These are phyloP conservation scores for Autographa gamma DNA, from an alignment of 2,888 invertebrate genomes.

Conservation along the genomic window DNA sequence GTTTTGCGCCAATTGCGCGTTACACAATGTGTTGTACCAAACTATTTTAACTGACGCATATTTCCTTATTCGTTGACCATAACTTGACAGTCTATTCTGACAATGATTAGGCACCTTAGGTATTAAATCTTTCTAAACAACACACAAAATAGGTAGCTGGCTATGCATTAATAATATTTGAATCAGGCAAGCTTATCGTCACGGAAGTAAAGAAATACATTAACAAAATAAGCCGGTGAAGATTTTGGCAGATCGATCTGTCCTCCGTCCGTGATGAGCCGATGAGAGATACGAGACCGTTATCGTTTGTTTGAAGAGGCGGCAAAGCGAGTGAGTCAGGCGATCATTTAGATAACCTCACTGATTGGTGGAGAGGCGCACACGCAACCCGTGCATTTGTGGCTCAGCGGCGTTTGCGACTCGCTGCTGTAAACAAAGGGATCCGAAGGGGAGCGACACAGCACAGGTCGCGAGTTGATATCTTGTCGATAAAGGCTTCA, in stretches of 20 bases:
- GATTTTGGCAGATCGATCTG: constrained; percentile 23
- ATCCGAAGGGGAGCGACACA: background rate
- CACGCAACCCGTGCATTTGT: constrained; percentile 39
- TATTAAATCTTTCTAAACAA: too few species aligned
- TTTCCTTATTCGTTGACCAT: too few species aligned
- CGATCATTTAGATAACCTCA: constrained; percentile 37
- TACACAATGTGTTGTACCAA: background rate
- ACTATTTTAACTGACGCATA: too few species aligned
- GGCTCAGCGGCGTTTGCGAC: constrained; percentile 3
- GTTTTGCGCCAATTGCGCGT: background rate
- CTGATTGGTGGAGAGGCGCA: constrained; percentile 24
- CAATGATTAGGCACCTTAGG: too few species aligned
- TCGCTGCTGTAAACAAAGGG: constrained; percentile 9
- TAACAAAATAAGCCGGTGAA: constrained; percentile 7
- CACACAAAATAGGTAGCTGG: too few species aligned
- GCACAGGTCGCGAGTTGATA: too few species aligned
- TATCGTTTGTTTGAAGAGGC: constrained; percentile 32
- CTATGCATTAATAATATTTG: background rate
- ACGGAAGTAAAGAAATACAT: constrained; percentile 1
- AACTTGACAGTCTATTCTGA: too few species aligned
- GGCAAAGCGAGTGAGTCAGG: constrained; percentile 35
- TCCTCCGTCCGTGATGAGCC: constrained; percentile 37
- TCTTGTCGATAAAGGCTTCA: too few species aligned
- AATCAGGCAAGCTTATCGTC: background rate
- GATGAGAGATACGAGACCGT: constrained; percentile 43